Evolutionary conservation across 2,113 vertebrate genomes (phyloP).

Genomic region (Leucosticte australis): DNA sequence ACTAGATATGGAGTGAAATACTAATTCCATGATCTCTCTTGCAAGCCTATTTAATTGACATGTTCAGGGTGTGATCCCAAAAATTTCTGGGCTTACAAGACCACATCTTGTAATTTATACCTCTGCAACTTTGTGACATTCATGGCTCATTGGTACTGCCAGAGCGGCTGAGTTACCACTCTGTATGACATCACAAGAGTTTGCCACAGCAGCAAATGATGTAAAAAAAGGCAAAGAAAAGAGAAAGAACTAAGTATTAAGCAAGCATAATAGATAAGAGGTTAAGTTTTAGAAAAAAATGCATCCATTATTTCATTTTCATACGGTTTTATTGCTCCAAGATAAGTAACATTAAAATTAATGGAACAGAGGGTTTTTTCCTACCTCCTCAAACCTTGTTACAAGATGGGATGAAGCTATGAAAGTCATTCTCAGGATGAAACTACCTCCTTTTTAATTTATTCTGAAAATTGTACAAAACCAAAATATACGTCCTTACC

Average conservation of each 20-base stretch:
- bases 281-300: background rate
- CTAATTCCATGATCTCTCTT: background rate
- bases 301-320: conserved; percentile 48
- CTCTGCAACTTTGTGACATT: background rate
- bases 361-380: background rate
- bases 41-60: background rate
- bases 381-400: conserved; percentile 50
- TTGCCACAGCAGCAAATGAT: background rate
- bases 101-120: background rate
- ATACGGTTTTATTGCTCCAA: conserved; percentile 46
- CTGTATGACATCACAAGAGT: background rate
- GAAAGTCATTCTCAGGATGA: conserved; percentile 44
- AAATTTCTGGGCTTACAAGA: background rate
- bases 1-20: background rate
- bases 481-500: conserved; percentile 52
- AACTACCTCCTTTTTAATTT: conserved; percentile 46
- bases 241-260: background rate
- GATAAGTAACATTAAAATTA: conserved; percentile 62
- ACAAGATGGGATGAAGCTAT: conserved; percentile 4
- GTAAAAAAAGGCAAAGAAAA: background rate
- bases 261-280: background rate
- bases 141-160: background rate
- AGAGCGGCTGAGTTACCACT: background rate
- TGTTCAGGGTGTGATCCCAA: background rate
- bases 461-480: conserved; percentile 64